Evolutionary conservation across 1,140 invertebrate genomes (phyloP), one percentile per base, ranked within the genome.

Genomic region (Drosophila ficusphila): DNA sequence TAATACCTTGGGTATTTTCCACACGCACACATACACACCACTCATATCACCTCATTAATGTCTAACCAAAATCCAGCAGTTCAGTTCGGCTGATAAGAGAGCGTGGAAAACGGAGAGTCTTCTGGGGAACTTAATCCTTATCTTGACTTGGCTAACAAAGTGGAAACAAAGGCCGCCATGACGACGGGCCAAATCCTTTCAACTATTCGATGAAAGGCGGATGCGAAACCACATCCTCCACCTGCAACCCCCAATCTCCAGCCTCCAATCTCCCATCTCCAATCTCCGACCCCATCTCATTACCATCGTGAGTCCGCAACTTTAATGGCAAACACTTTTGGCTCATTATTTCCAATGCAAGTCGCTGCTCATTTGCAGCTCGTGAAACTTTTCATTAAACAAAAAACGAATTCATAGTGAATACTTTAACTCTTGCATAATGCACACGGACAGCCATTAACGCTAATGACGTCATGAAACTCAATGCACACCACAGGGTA

Each of bases 391-490:
- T 77, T 83, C 78, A 81, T 81, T 81, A 79, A 39, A 49, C 58
- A 56, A 53, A 79, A 75, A 62, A 53, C 62, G 78, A 68, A 57
- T 56, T 41, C 44, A 58, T 56, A 79, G 39, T 69, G 76, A 77
- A 82, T 77, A 69, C 77, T 81, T 81, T 77, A 81, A 73, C 60
- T 69, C 49, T 41, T 54, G 77, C 77, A 81, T 79, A 56, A 79
- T 79, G 77, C 77, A 79, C 79, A 69, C 39, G 52, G 36, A 65
- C 70, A 57, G 78, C 70, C 78, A 81, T 81, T 81, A 81, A 72
- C 78, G 75, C 78, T 81, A 81, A 81, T 73, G 78, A 81, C 79
- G 78, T 82, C 78, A 81, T 83, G 78, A 82, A 83, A 81, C 64
- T 76, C 60, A 76, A 81, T 81, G 78, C 78, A 46, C 54, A 49